Evolutionary conservation across 2,888 invertebrate genomes (phyloP), one percentile per base, ranked within the genome.

Genomic region (Malthinus flaveolus): DNA sequence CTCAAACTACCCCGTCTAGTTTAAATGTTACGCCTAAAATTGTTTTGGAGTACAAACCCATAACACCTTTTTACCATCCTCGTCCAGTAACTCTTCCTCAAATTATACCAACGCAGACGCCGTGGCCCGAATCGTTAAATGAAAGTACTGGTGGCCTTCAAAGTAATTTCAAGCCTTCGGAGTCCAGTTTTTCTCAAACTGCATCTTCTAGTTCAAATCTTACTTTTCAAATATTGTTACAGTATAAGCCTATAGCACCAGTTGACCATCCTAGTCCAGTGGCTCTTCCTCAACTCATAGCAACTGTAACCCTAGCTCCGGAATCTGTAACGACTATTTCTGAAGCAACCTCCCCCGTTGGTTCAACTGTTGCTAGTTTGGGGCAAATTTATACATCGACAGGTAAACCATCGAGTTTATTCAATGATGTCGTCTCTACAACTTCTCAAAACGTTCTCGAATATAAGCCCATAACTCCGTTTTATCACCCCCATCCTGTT

Each of bases 1-100:
- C 37, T 5, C 37, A 37, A 13, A 37, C 13, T 37, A 6, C 13
- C 6, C n/a, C 37, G 3, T 1, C 37, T 5, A 13, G 37, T 12
- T 12, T 11, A 37, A 8, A 15, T 11, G 15, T 11, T 3, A 7
- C 13, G 0, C 32, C 48, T 3, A 3, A 7, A 8, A 15, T 44
- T 23, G 36, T 54, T 48, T 59, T 61, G 32, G 63, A 53, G n/a
- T 61, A 63, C 47, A 54, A 59, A 39, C 64, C 66, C 1, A 56
- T 42, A 34, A 49, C 48, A 7, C 54, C 65, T 15, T 52, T 50
- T 44, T 52, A 45, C 33, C 45, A 39, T 33, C 56, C 56, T 0
- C 34, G 44, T 13, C 60, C 60, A 0, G 44, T 49, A 1, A 59
- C 53, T 10, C 8, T 51, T 12, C 10, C 46, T 11, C 60, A 60